These are phyloP conservation scores for Peromyscus eremicus DNA, from an alignment of 2,797 vertebrate species.

Conservation along the genomic window DNA sequence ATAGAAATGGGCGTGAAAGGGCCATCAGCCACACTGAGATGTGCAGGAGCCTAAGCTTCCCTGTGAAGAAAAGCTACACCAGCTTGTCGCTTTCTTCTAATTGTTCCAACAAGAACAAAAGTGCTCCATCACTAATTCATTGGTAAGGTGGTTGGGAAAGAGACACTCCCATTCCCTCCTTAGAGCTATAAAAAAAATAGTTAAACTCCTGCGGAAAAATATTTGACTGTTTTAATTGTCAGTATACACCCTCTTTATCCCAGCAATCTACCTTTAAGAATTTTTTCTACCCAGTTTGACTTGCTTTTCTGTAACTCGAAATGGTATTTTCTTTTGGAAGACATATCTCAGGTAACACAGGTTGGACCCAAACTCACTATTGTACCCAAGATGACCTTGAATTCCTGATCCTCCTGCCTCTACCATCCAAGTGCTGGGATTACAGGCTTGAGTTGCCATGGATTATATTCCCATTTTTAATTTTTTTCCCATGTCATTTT, in stretches of 20 bases:
- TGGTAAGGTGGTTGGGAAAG: background rate
- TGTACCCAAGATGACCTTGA: background rate
- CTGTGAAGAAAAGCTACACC: background rate
- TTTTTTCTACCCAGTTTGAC: background rate
- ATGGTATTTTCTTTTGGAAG: background rate
- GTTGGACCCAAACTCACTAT: background rate
- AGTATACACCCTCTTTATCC: background rate
- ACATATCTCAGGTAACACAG: background rate
- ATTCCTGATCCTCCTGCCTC: background rate
- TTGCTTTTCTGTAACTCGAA: background rate
- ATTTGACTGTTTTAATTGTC: background rate
- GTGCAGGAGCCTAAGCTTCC: background rate
- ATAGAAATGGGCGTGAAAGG: background rate
- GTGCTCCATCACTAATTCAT: background rate
- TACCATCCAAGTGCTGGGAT: background rate
- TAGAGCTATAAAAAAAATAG: background rate
- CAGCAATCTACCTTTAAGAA: background rate
- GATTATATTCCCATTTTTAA: background rate
- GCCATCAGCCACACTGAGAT: background rate
- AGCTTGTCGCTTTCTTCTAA: background rate
- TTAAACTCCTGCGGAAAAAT: background rate
- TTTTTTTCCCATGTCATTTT: constrained; percentile 21
- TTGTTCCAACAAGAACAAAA: background rate
- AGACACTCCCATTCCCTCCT: background rate
- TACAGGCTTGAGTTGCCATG: background rate